Evolutionary conservation across 2,797 vertebrate species (phyloP).

Genomic region (Muscicapa striata): DNA sequence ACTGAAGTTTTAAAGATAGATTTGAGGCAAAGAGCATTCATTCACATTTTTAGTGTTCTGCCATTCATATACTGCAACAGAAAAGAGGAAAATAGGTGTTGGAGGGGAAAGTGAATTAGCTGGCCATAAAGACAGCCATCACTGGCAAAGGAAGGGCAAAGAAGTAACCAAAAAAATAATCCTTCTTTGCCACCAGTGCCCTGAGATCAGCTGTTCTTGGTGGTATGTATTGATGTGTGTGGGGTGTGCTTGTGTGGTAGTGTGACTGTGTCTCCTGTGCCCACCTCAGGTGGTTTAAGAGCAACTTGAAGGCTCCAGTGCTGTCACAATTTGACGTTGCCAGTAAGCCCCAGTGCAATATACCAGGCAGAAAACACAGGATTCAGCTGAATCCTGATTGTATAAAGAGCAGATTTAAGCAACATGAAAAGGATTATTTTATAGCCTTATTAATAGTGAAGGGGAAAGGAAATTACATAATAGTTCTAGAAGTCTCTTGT

Average conservation of each 20-base stretch:
- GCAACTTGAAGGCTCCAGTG: neutral
- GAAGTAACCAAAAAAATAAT: neutral
- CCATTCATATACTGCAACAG: neutral
- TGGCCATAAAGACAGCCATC: neutral
- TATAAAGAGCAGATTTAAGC: neutral
- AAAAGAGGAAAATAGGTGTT: neutral
- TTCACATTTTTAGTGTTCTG: neutral
- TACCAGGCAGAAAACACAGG: neutral
- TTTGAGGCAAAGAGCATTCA: neutral
- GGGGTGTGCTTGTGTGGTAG: fast-evolving
- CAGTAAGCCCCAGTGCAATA: neutral
- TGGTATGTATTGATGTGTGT: fast-evolving
- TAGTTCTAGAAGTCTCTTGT: neutral
- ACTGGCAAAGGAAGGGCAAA: neutral
- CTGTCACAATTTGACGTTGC: neutral
- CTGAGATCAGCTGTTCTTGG: neutral
- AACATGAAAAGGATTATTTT: neutral
- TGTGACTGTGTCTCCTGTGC: neutral
- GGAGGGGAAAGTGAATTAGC: neutral
- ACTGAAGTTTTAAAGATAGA: neutral
- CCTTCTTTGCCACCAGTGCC: neutral
- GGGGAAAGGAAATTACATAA: neutral
- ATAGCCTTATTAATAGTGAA: neutral
- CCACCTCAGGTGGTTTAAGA: neutral
- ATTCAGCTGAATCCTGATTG: neutral